These are phyloP conservation scores for Corythornis vintsioides DNA, from an alignment of 2,113 vertebrate species.

Conservation along the genomic window DNA sequence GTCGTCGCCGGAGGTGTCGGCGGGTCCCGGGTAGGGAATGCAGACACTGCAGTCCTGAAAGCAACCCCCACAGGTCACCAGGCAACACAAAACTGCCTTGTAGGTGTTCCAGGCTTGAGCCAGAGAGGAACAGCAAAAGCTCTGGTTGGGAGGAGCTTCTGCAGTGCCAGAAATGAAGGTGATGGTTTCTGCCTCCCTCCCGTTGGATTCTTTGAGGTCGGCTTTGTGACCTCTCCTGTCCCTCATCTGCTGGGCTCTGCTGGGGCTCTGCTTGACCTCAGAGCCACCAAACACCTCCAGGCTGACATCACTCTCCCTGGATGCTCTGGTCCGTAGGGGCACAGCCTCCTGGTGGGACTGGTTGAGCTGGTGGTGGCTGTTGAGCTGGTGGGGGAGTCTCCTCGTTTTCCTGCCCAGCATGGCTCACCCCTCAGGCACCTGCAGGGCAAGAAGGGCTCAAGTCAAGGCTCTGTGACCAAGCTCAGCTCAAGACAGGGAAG, in stretches of 20 bases:
- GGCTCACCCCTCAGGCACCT: conserved; percentile 76
- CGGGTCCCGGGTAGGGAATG: conserved; percentile 56
- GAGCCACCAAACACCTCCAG: conserved; percentile 78
- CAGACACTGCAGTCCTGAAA: conserved; percentile 84
- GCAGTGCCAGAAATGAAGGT: conserved; percentile 89
- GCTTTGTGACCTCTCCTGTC: conserved; percentile 69
- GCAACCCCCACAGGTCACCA: conserved; percentile 80
- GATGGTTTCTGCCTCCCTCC: conserved; percentile 82
- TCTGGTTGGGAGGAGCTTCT: conserved; percentile 72
- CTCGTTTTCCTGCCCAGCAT: conserved; percentile 85
- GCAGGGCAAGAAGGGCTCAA: background rate
- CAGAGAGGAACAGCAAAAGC: conserved; percentile 83
- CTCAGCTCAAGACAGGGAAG: background rate
- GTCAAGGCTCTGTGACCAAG: background rate
- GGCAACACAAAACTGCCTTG: conserved; percentile 80
- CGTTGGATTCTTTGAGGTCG: conserved; percentile 75
- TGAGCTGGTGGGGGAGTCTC: conserved; percentile 64
- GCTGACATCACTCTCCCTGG: conserved; percentile 72
- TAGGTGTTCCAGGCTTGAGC: conserved; percentile 90
- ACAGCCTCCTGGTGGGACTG: conserved; percentile 73
- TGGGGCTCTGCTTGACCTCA: conserved; percentile 63
- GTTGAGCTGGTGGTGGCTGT: conserved; percentile 62
- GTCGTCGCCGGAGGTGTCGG: conserved; percentile 71
- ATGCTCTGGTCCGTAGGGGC: conserved; percentile 60
- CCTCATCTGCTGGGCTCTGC: conserved; percentile 21